Evolutionary conservation across 2,797 vertebrate species (phyloP).

Genomic region (Microcaecilia unicolor): DNA sequence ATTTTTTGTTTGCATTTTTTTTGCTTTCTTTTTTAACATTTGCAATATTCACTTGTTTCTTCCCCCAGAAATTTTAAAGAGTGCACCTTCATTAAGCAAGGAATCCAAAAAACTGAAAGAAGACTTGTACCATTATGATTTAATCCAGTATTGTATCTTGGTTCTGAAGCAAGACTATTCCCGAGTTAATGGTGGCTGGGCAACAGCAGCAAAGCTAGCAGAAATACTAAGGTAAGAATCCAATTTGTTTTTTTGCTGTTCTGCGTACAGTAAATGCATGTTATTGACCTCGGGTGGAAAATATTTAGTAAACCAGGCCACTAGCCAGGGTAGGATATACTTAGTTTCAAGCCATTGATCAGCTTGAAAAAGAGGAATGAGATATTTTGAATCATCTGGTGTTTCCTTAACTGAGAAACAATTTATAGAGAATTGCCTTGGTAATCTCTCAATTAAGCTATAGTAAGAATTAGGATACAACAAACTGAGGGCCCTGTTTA

Average conservation of each 20-base stretch:
- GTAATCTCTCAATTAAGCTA: no score
- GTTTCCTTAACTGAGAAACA: no score
- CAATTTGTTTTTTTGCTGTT: slow-evolving; percentile 23
- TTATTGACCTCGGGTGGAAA: no score
- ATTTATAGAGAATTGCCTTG: no score
- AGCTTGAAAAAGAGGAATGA: no score
- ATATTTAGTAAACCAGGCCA: slow-evolving; percentile 5
- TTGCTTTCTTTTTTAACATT: neutral
- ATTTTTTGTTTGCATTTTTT: no score
- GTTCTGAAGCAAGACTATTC: slow-evolving; percentile 52
- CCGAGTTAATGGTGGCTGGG: slow-evolving; percentile 49
- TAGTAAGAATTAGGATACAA: no score
- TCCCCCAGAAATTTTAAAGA: slow-evolving; percentile 54
- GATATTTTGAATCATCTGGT: no score
- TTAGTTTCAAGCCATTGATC: no score
- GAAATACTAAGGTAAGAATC: slow-evolving; percentile 58
- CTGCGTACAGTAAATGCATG: no score
- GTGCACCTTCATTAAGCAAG: slow-evolving; percentile 33
- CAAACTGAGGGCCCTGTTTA: no score
- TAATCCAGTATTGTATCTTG: slow-evolving; percentile 56
- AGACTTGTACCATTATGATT: slow-evolving; percentile 52
- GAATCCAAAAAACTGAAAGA: slow-evolving; percentile 54
- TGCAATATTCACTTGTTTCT: neutral
- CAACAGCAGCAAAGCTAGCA: slow-evolving; percentile 51
- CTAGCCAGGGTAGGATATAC: no score